Conservation (phyloP, 2,113 vertebrate species). For the Epinephelus lanceolatus region DNA sequence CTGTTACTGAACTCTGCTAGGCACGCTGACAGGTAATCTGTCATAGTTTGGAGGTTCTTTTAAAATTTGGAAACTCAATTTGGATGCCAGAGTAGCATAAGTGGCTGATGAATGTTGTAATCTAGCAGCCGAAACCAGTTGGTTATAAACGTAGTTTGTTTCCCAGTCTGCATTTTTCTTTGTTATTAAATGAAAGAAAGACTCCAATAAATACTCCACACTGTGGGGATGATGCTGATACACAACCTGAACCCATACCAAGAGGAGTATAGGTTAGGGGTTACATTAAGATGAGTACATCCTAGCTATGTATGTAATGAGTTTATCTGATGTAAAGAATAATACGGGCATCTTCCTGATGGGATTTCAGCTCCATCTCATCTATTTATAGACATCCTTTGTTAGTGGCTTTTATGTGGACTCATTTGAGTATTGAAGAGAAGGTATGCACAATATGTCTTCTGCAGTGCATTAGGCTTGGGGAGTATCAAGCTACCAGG, state of each 20-base stretch:
- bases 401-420: background rate
- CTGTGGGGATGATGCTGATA: background rate
- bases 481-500: too few species aligned
- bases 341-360: background rate
- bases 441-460: background rate
- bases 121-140: constrained; percentile 10
- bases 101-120: constrained; percentile 20
- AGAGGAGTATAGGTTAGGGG: background rate
- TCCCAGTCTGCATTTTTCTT: background rate
- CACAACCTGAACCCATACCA: background rate
- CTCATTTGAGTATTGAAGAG: background rate
- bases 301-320: background rate
- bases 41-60: constrained; percentile 39
- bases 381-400: background rate
- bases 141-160: background rate
- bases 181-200: constrained; percentile 5
- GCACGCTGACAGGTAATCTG: constrained; percentile 30
- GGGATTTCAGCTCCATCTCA: background rate
- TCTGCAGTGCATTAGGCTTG: background rate
- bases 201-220: background rate
- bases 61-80: constrained; percentile 28
- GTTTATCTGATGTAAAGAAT: background rate
- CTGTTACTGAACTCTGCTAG: constrained; percentile 12
- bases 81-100: background rate
- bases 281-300: background rate